Evolutionary conservation across 2,888 invertebrate genomes (phyloP), one percentile per base, ranked within the genome.

Genomic region (Aproaerema taeniolella): DNA sequence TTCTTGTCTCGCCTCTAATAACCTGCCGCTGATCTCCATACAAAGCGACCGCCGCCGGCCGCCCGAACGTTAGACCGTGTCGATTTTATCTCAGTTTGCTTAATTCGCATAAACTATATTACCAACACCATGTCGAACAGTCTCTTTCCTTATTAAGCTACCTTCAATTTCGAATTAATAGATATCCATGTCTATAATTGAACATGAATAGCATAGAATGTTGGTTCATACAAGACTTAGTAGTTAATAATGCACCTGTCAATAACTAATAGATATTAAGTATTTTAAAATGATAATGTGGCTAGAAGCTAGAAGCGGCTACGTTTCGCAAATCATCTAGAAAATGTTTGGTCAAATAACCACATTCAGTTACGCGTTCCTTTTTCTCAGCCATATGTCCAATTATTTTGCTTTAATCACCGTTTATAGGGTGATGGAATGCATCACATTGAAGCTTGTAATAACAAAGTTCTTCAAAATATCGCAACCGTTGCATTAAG

Each of bases 11-110:
- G 20, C n/a, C n/a, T n/a, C n/a, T 20, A 20, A 7, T 20, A 7
- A 20, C 20, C 20, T n/a, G n/a, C n/a, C n/a, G n/a, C n/a, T 16
- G 24, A 33, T 33, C 33, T 33, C 33, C 33, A 33, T 33, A 33
- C 33, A 33, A 33, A 33, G 33, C n/a, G n/a, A n/a, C n/a, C n/a
- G n/a, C 20, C n/a, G 25, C 8, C 26, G 9, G 10, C 24, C 12
- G 20, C 9, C n/a, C 14, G 13, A 24, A 33, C 11, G 24, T 25
- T 9, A 2, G 15, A 15, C 33, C 24, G 24, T 24, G 11, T 24
- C 17, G 24, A 33, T 24, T 6, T 11, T 33, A 33, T 33, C 33
- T 24, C 25, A 20, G 20, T 20, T 20, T 20, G 20, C 20, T 20
- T 7, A 20, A 6, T 20, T 20, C 7, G 5, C 20, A 20, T 20